Percentiles rank a stretch among this genome's conserved stretches.
These are phyloP conservation scores for Agrypnus murinus DNA, from an alignment of 2,888 invertebrate genomes.

Conservation along the genomic window DNA sequence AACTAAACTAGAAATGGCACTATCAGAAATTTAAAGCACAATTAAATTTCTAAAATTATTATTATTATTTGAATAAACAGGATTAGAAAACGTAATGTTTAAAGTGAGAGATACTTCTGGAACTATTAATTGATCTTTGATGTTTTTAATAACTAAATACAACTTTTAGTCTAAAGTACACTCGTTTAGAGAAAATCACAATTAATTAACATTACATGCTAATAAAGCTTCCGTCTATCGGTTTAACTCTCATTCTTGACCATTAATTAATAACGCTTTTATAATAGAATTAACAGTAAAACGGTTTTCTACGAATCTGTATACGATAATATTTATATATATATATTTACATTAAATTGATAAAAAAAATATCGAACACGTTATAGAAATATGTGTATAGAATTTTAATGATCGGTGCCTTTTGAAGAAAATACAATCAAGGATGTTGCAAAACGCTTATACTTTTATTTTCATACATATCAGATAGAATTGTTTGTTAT, in stretches of 20 bases:
- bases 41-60: no score
- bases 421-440: slow-evolving; percentile 49
- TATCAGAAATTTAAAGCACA: no score
- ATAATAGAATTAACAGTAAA: slow-evolving; percentile 11
- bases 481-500: slow-evolving; percentile 44
- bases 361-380: slow-evolving; percentile 39
- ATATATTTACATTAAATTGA: slow-evolving; percentile 36
- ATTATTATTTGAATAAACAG: no score
- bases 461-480: slow-evolving; percentile 42
- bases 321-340: slow-evolving; percentile 31
- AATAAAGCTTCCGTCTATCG: not conserved
- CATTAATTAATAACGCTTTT: slow-evolving; percentile 4
- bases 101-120: no score
- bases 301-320: slow-evolving; percentile 17
- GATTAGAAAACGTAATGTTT: no score
- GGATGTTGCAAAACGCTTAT: slow-evolving; percentile 48
- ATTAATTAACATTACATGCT: not conserved
- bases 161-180: no score
- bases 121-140: no score
- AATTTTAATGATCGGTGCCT: slow-evolving; percentile 51
- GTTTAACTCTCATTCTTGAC: not conserved
- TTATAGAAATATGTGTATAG: slow-evolving; percentile 45
- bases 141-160: no score
- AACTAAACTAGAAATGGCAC: no score
- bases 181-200: not conserved